Evolutionary conservation across 2,797 vertebrate genomes (phyloP).

Genomic region (Botia kubotai): DNA sequence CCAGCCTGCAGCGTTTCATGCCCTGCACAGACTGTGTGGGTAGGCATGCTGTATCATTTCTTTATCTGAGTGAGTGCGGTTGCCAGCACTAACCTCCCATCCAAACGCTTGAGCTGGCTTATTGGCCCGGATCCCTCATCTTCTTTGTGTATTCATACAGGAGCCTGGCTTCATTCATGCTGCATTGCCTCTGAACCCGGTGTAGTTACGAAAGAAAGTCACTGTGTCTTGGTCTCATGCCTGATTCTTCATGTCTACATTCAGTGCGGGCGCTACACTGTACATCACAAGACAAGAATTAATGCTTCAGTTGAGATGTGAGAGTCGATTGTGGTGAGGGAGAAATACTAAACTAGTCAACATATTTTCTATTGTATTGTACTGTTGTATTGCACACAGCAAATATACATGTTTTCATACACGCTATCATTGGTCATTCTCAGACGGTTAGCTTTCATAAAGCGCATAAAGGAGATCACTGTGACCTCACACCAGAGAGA

Average conservation of each 20-base stretch:
- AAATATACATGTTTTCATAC: background rate
- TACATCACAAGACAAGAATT: background rate
- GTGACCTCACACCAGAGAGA: conserved; percentile 10
- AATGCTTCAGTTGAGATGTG: background rate
- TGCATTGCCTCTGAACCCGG: conserved; percentile 2
- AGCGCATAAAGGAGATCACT: conserved; percentile 9
- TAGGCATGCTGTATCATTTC: conserved; percentile 54
- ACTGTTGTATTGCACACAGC: background rate
- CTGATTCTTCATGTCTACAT: conserved; percentile 5
- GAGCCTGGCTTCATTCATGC: conserved; percentile 36
- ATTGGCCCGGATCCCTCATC: conserved; percentile 40
- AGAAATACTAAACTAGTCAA: background rate
- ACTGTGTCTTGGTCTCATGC: background rate
- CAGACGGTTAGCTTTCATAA: conserved; percentile 26
- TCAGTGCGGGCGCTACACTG: background rate
- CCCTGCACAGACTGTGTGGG: conserved; percentile 59
- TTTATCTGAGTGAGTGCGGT: conserved; percentile 54
- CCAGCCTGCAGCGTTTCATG: conserved; percentile 44
- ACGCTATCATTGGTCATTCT: conserved; percentile 21
- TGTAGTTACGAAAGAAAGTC: background rate
- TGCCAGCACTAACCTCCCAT: conserved; percentile 52
- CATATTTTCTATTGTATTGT: background rate
- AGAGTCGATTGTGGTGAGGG: background rate
- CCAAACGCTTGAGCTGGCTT: conserved; percentile 50
- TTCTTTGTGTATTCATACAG: conserved; percentile 21